Conservation (phyloP, 2,888 invertebrate genomes). For the Parnassius mnemosyne region DNA sequence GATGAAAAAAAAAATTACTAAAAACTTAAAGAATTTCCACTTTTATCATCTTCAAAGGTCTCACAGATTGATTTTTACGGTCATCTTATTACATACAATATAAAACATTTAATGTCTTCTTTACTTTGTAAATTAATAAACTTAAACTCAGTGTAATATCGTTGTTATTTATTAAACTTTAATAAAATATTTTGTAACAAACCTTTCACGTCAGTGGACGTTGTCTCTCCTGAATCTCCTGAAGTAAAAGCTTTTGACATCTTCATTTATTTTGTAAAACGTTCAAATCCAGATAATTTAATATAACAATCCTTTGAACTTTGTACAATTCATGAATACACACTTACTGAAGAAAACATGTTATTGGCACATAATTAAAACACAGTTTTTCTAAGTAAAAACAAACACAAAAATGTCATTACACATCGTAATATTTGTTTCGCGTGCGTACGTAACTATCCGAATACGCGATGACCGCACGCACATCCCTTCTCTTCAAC, state of each 20-base stretch:
- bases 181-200: slow-evolving; percentile 10
- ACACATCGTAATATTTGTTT: slow-evolving; percentile 38
- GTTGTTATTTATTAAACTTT: background rate
- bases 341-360: slow-evolving; percentile 43
- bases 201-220: slow-evolving; percentile 68
- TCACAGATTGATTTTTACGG: too few relatives aligned
- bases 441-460: slow-evolving; percentile 46
- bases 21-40: too few relatives aligned
- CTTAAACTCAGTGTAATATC: too few relatives aligned
- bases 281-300: slow-evolving; percentile 42
- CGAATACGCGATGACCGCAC: slow-evolving; percentile 27
- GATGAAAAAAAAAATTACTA: too few relatives aligned
- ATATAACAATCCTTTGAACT: slow-evolving; percentile 39
- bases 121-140: too few relatives aligned
- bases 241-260: slow-evolving; percentile 62
- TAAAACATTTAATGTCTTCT: too few relatives aligned
- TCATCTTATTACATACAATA: too few relatives aligned
- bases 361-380: slow-evolving; percentile 56
- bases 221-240: slow-evolving; percentile 42
- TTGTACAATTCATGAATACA: slow-evolving; percentile 46
- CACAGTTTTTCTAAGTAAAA: slow-evolving; percentile 50
- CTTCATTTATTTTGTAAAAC: slow-evolving; percentile 45
- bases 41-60: too few relatives aligned
- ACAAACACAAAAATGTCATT: slow-evolving; percentile 42
- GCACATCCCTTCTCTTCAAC: slow-evolving; percentile 49